Evolutionary conservation across 2,888 invertebrate species (phyloP).

Genomic region (Ferdinandea cuprea): DNA sequence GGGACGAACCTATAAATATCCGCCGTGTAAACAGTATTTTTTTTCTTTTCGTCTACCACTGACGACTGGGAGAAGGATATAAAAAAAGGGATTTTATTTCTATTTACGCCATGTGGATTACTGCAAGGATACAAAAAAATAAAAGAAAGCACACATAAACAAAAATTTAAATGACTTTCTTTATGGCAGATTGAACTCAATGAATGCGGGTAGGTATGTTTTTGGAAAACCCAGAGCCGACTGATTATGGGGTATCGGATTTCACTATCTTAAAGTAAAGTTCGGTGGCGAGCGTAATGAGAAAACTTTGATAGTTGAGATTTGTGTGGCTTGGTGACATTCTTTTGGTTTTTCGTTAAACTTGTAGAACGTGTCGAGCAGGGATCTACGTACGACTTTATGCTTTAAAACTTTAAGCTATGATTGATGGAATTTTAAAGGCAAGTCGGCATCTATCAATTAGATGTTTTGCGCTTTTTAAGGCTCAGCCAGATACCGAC

Average conservation of each 20-base stretch:
- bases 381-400: no score
- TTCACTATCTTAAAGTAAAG: neutral
- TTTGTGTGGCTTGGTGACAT: constrained; percentile 6
- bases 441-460: neutral
- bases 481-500: no score
- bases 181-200: constrained; percentile 15
- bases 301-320: constrained; percentile 28
- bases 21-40: constrained; percentile 19
- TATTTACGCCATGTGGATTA: neutral
- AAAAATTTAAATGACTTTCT: neutral
- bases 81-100: neutral
- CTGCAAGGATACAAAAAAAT: neutral
- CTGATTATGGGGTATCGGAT: neutral
- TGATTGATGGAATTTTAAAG: neutral
- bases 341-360: neutral
- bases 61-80: neutral
- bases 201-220: constrained; percentile 3
- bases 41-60: constrained; percentile 14
- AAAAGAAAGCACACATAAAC: neutral
- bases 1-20: no score
- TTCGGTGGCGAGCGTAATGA: constrained; percentile 36
- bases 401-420: no score
- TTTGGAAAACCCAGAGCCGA: neutral
- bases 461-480: no score
- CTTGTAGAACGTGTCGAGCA: neutral